phyloP scores from a whole-genome alignment of 1,140 invertebrate genomes.

The Hylyphantes graminicola region DNA sequence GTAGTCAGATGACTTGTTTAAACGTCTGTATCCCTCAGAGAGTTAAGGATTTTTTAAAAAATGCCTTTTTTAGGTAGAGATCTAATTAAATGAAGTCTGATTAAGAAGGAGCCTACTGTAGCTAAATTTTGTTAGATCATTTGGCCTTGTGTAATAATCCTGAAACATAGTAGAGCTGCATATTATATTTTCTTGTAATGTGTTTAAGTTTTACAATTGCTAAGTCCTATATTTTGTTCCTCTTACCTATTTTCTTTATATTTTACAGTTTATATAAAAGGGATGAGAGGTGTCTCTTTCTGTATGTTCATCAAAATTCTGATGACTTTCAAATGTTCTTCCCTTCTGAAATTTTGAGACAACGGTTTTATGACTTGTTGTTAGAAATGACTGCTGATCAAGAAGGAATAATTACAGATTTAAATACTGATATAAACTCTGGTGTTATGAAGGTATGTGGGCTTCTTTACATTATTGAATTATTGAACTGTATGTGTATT shows the following conservation, averaged over 20 bases:
- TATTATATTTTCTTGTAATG: background rate
- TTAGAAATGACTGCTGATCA: constrained; percentile 86
- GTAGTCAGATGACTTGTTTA: no score
- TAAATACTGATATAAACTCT: constrained; percentile 78
- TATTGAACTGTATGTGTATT: no score
- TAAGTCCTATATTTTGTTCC: no score
- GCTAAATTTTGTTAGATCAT: no score
- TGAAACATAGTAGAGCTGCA: background rate
- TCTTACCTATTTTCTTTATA: constrained; percentile 46
- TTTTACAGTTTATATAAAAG: constrained; percentile 87
- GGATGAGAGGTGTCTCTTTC: constrained; percentile 93
- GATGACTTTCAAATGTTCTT: constrained; percentile 99
- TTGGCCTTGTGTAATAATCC: no score
- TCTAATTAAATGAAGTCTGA: no score
- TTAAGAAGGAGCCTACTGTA: no score
- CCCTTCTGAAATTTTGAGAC: constrained; percentile 85
- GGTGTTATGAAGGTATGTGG: constrained; percentile 76
- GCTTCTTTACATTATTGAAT: background rate
- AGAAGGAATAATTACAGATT: constrained; percentile 84
- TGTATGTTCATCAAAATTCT: constrained; percentile 98
- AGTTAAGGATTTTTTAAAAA: no score
- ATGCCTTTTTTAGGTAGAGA: no score
- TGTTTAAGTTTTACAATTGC: constrained; percentile 8
- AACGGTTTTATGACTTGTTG: constrained; percentile 78
- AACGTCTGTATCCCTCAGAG: no score